A percentile compares a stretch with the other conserved stretches of the same genome.
phyloP scores from a whole-genome alignment of 2,113 vertebrate genomes.

The Coptodon rendalli region DNA sequence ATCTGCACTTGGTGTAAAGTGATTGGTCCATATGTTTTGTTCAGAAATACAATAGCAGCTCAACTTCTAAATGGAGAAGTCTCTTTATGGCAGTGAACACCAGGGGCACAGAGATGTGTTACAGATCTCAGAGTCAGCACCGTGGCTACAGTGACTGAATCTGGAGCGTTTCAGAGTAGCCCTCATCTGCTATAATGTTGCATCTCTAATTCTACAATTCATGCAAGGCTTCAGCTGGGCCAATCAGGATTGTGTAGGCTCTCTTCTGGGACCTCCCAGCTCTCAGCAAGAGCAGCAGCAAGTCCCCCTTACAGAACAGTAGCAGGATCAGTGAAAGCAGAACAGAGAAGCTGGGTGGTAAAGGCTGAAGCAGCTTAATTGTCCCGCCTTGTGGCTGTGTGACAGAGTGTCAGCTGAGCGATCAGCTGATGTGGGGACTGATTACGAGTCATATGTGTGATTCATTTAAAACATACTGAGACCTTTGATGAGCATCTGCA shows the following conservation, averaged over 20 bases:
- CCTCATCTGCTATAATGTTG: not conserved
- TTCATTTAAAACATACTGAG: conserved; percentile 22
- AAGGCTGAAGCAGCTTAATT: not conserved
- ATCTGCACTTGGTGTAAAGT: not conserved
- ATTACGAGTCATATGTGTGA: not conserved
- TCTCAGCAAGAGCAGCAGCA: not conserved
- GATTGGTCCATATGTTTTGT: not conserved
- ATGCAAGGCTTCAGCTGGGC: not conserved
- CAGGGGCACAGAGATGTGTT: not conserved
- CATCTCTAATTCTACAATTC: not conserved
- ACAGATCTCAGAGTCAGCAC: not conserved
- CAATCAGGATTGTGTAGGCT: not conserved
- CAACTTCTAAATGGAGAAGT: not conserved
- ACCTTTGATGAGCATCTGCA: not conserved
- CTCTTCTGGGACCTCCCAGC: not conserved
- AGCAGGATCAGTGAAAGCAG: not conserved
- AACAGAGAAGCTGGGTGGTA: not conserved
- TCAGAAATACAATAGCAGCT: not conserved
- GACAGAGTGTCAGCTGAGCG: not conserved
- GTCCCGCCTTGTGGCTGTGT: not conserved
- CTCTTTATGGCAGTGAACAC: not conserved
- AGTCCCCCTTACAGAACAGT: not conserved
- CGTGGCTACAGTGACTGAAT: not conserved
- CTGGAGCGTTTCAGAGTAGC: not conserved
- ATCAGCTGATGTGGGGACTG: not conserved